Percentiles rank a stretch among this genome's conserved stretches.
phyloP scores from a whole-genome alignment of 1,140 invertebrate genomes.

The Augochlora pura region DNA sequence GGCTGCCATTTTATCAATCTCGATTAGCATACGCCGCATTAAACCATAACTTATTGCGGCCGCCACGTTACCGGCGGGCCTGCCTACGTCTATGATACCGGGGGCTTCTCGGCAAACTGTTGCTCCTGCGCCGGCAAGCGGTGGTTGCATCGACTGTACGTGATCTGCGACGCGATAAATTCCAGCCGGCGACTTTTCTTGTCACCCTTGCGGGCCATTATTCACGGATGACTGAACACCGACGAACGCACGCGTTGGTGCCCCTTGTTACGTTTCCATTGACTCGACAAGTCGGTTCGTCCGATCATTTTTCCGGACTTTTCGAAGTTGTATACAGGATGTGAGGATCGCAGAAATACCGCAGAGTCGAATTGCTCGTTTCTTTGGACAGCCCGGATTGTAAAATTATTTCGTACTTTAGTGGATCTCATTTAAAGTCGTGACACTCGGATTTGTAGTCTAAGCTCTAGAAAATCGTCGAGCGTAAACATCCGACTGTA shows the following conservation, averaged over 20 bases:
- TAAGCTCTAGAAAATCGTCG: too few species aligned
- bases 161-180: conserved; percentile 42
- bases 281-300: not conserved
- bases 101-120: not conserved
- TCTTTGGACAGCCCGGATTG: too few species aligned
- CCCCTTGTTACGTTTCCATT: too few species aligned
- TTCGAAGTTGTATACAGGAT: too few species aligned
- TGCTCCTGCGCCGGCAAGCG: not conserved
- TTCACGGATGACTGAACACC: conserved; percentile 25
- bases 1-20: conserved; percentile 74
- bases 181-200: conserved; percentile 16
- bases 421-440: too few species aligned
- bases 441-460: too few species aligned
- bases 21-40: conserved; percentile 75
- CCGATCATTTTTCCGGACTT: not conserved
- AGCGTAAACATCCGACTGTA: too few species aligned
- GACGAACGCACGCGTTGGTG: not conserved
- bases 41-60: conserved; percentile 70
- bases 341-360: too few species aligned
- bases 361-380: too few species aligned
- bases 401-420: too few species aligned
- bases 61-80: conserved; percentile 13
- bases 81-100: conserved; percentile 41
- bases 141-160: conserved; percentile 14
- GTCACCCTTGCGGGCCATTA: conserved; percentile 24